phyloP scores from a whole-genome alignment of 2,797 vertebrate genomes.

The Crocidura indochinensis region DNA sequence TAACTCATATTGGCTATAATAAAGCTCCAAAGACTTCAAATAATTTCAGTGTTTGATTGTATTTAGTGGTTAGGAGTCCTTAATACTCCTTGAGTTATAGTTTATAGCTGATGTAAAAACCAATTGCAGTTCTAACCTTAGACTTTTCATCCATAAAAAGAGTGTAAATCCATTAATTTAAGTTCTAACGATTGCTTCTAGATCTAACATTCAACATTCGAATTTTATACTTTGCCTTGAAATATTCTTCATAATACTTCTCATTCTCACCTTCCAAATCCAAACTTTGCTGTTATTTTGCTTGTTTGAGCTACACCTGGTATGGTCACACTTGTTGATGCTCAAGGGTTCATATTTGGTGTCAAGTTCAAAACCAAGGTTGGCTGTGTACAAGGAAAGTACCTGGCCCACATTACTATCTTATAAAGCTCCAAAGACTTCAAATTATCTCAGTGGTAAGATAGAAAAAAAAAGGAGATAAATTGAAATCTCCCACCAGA shows the following conservation, averaged over 20 bases:
- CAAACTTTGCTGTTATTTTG: no score
- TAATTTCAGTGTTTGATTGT: no score
- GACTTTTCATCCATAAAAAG: conserved; percentile 8
- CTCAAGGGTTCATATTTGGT: no score
- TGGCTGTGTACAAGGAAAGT: conserved; percentile 66
- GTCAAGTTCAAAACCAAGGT: no score
- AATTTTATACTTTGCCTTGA: conserved; percentile 53
- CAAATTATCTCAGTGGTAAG: conserved; percentile 77
- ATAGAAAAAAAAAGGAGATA: conserved; percentile 66
- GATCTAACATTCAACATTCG: conserved; percentile 59
- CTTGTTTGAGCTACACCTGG: no score
- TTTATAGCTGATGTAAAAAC: neutral
- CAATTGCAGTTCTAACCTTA: neutral
- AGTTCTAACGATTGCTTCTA: neutral
- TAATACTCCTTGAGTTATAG: neutral
- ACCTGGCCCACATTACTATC: conserved; percentile 68
- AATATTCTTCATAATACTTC: neutral
- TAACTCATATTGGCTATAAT: conserved; percentile 29
- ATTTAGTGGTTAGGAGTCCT: neutral
- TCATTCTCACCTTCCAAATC: neutral
- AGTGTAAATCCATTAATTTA: neutral
- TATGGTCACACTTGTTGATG: no score
- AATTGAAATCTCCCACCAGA: no score
- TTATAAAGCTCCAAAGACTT: conserved; percentile 76
- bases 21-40: neutral